Base-by-base conservation (phyloP, 23 tunicate species). In the Diplosoma virens region DNA sequence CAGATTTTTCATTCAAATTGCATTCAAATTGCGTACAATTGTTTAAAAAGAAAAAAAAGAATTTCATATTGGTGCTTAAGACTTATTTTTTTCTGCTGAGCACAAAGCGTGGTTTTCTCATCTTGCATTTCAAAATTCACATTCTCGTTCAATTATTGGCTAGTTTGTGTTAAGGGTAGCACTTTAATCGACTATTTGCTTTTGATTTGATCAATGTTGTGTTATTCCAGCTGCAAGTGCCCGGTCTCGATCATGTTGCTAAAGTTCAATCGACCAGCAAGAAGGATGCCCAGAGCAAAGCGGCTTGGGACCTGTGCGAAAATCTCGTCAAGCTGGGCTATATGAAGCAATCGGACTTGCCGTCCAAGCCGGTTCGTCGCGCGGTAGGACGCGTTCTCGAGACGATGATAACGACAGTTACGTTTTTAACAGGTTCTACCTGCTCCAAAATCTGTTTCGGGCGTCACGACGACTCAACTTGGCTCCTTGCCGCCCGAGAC, bases 251-350 rank as follows among this genome's bases (percentile, higher is more conserved):
- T 56, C 65, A 88, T 33, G 71, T 61, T 17, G 91, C 91, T 17
- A 34, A 83, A 54, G 86, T 83, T 1, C 73, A 77, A 33, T 87
- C 99, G 1, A 45, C 74, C 0, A 95, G 67, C 63, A 95, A 95
- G 81, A 89, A 89, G 32, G 99, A 95, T 35, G 82, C 99, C 5
- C 99, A 95, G 67, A 84, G 83, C 45, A 80, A 76, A 53, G 95
- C 96, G 14, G 95, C 95, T 0, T 95, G 99, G 99, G 91, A 88
- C 25, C 88, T 83, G 48, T 88, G 95, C 75, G 95, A 95, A 32
- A 53, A 95, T 45, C 76, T 95, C 30, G 99, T 95, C 1, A 80
- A 88, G 59, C 66, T 54, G 6, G 86, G 89, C 17, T 79, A 74
- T 32, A 88, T 95, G 91, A 81, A 88, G 53, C 56, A 73, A 32